phyloP scores from a whole-genome alignment of 1,140 invertebrate species.

The Plodia interpunctella region DNA sequence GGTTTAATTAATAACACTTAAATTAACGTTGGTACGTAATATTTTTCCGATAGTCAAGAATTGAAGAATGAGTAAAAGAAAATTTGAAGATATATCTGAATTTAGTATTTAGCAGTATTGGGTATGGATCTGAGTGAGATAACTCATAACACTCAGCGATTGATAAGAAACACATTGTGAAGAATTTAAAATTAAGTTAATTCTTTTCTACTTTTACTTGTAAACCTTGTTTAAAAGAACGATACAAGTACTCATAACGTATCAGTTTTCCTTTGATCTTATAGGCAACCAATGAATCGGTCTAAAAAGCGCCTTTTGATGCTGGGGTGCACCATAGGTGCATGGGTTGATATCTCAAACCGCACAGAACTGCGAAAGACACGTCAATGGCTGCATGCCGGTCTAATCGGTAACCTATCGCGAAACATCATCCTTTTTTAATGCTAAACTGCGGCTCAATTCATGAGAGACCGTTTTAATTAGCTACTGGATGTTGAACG shows the following conservation, averaged over 20 bases:
- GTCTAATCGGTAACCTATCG: conserved; percentile 73
- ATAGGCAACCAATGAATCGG: not conserved
- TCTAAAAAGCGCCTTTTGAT: not conserved
- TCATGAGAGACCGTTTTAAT: conserved; percentile 17
- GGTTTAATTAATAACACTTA: too few species aligned
- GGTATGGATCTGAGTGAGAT: too few species aligned
- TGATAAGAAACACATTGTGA: too few species aligned
- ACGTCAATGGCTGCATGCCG: conserved; percentile 53
- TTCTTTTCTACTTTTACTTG: not conserved
- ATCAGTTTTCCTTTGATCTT: not conserved
- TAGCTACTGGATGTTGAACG: too few species aligned
- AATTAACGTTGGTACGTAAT: too few species aligned
- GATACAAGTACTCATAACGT: not conserved
- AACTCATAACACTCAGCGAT: too few species aligned
- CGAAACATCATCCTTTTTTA: conserved; percentile 65
- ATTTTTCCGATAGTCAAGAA: too few species aligned
- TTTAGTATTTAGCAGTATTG: too few species aligned
- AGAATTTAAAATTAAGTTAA: not conserved
- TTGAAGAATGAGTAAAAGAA: too few species aligned
- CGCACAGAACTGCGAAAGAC: conserved; percentile 56
- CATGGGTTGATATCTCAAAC: conserved; percentile 29
- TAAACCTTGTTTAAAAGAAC: too few species aligned
- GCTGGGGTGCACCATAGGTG: not conserved
- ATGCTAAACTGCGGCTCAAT: conserved; percentile 37
- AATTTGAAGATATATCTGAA: too few species aligned